phyloP scores from a whole-genome alignment of 2,888 invertebrate genomes.

The Camptogramma bilineatum region DNA sequence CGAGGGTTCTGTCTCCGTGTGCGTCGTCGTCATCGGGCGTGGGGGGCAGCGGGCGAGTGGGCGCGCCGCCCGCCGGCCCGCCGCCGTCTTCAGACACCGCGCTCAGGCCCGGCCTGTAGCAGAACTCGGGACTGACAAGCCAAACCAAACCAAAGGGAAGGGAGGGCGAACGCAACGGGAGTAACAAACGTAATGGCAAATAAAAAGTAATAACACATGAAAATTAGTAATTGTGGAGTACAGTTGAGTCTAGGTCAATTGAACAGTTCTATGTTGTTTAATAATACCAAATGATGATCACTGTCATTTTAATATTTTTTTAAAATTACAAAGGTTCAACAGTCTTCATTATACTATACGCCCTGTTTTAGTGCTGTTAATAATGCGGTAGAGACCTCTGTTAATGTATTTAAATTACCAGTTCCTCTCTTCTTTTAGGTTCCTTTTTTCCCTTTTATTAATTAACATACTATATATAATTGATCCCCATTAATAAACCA shows the following conservation, averaged over 20 bases:
- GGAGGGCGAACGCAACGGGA: conserved; percentile 44
- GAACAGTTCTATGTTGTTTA: too few species aligned
- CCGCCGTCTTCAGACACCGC: conserved; percentile 57
- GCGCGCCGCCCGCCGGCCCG: conserved; percentile 88
- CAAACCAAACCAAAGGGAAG: conserved; percentile 57
- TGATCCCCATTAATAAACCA: too few species aligned
- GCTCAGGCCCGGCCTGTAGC: conserved; percentile 91
- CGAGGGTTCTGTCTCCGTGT: conserved; percentile 93
- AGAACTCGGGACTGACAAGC: conserved; percentile 91
- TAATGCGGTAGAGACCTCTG: too few species aligned
- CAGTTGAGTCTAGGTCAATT: neutral
- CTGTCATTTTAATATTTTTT: too few species aligned
- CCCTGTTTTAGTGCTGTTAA: too few species aligned
- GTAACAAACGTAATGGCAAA: conserved; percentile 53
- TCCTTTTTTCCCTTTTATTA: too few species aligned
- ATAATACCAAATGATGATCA: too few species aligned
- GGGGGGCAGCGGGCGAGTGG: conserved; percentile 96
- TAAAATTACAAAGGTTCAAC: too few species aligned
- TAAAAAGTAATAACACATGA: conserved; percentile 43
- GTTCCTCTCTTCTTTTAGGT: too few species aligned
- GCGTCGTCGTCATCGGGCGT: conserved; percentile 96
- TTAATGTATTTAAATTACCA: too few species aligned
- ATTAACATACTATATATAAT: too few species aligned
- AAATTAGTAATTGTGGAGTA: conserved; percentile 18
- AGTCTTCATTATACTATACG: too few species aligned